These are phyloP conservation scores for Drosophila varians DNA, from an alignment of 1,140 invertebrate species.

Conservation along the genomic window DNA sequence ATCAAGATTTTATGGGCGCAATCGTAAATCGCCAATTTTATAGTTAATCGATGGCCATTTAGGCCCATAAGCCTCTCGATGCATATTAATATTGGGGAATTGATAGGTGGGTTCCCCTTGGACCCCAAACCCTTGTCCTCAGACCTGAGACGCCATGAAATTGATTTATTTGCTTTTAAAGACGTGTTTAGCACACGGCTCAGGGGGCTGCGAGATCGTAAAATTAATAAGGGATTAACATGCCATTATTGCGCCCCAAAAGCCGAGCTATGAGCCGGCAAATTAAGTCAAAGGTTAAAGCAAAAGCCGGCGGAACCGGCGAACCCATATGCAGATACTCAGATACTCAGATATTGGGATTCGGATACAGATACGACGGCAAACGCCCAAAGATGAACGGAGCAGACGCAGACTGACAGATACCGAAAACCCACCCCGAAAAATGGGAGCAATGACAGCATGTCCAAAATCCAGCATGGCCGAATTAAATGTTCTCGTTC, in stretches of 20 bases:
- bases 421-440: slow-evolving; percentile 42
- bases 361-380: slow-evolving; percentile 8
- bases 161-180: slow-evolving; percentile 81
- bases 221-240: slow-evolving; percentile 59
- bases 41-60: slow-evolving; percentile 76
- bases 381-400: slow-evolving; percentile 33
- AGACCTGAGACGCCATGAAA: slow-evolving; percentile 28
- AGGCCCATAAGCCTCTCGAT: slow-evolving; percentile 54
- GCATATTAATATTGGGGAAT: slow-evolving; percentile 64
- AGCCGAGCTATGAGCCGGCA: slow-evolving; percentile 17
- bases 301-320: slow-evolving; percentile 33
- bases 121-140: background rate
- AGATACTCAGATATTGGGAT: background rate
- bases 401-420: slow-evolving; percentile 53
- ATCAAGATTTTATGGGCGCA: slow-evolving; percentile 67
- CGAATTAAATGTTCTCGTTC: slow-evolving; percentile 74
- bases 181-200: slow-evolving; percentile 69
- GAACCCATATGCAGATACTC: slow-evolving; percentile 10
- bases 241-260: slow-evolving; percentile 40
- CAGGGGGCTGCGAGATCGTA: slow-evolving; percentile 60
- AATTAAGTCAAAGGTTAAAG: slow-evolving; percentile 16
- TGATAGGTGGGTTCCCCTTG: slow-evolving; percentile 13
- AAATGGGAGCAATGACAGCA: slow-evolving; percentile 64
- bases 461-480: slow-evolving; percentile 82
- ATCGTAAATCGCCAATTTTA: slow-evolving; percentile 72